A percentile compares a stretch with the other conserved stretches of the same genome.
Evolutionary conservation across 2,113 vertebrate species (phyloP).

Genomic region (Trochalopteron elliotii): DNA sequence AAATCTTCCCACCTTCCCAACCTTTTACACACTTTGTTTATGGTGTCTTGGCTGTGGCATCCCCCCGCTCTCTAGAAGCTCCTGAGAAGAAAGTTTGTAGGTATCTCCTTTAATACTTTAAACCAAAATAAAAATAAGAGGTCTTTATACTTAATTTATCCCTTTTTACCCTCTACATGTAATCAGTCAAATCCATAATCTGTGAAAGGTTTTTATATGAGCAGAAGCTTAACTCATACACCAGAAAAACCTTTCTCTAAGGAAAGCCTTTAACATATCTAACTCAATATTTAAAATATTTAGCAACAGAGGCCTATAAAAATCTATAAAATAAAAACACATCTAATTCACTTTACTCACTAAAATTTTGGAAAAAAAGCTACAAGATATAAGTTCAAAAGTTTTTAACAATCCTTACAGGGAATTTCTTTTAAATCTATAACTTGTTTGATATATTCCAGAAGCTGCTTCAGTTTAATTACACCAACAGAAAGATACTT

Average conservation of each 20-base stretch:
- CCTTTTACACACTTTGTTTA: not conserved
- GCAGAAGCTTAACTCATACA: not conserved
- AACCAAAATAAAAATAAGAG: not conserved
- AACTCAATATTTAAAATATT: not conserved
- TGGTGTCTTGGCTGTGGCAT: not conserved
- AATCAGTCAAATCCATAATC: not conserved
- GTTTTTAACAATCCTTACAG: not conserved
- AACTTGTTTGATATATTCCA: constrained; percentile 52
- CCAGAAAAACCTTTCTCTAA: not conserved
- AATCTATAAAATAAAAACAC: not conserved
- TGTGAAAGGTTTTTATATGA: not conserved
- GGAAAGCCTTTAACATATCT: not conserved
- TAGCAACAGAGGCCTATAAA: not conserved
- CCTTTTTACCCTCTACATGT: not conserved
- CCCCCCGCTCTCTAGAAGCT: not conserved
- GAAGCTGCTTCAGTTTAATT: constrained; percentile 59
- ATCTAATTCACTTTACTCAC: not conserved
- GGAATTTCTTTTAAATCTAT: not conserved
- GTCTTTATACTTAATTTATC: not conserved
- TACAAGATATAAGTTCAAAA: not conserved
- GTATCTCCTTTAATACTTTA: not conserved
- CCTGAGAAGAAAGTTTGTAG: not conserved
- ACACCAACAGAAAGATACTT: constrained; percentile 49
- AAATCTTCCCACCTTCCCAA: not conserved
- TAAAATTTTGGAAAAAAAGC: not conserved